Conservation (phyloP, 1,140 invertebrate genomes). For the Zaprionus inermis region DNA sequence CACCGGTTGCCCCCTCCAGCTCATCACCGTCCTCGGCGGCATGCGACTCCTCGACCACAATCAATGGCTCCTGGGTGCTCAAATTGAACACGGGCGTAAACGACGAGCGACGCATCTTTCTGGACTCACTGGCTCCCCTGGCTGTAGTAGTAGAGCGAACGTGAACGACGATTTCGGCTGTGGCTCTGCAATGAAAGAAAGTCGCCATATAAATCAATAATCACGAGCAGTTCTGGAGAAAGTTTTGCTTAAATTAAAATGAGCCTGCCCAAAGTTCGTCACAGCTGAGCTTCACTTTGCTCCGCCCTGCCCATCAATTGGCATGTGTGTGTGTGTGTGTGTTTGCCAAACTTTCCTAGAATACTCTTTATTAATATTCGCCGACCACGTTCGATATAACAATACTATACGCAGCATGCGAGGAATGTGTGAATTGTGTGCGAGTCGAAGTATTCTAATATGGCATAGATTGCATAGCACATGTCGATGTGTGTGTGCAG, state of each 20-base stretch:
- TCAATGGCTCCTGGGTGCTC: conserved; percentile 88
- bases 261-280: conserved; percentile 49
- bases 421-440: too few relatives aligned
- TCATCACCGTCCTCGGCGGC: conserved; percentile 88
- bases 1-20: conserved; percentile 80
- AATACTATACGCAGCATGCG: not conserved
- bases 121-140: not conserved
- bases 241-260: conserved; percentile 50
- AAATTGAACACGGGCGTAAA: conserved; percentile 85
- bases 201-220: conserved; percentile 14
- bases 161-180: not conserved
- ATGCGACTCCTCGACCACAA: conserved; percentile 91
- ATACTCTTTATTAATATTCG: conserved; percentile 5
- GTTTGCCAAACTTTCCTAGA: not conserved
- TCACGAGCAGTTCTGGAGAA: conserved; percentile 3
- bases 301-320: not conserved
- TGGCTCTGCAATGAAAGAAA: conserved; percentile 25
- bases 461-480: not conserved
- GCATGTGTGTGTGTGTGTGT: not conserved
- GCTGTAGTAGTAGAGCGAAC: not conserved
- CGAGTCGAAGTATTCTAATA: not conserved
- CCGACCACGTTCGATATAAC: not conserved
- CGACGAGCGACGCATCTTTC: conserved; percentile 85
- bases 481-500: not conserved
- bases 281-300: conserved; percentile 60